These are phyloP conservation scores for Anolis apletophallus DNA, from an alignment of 2,797 vertebrate species.

Conservation along the genomic window DNA sequence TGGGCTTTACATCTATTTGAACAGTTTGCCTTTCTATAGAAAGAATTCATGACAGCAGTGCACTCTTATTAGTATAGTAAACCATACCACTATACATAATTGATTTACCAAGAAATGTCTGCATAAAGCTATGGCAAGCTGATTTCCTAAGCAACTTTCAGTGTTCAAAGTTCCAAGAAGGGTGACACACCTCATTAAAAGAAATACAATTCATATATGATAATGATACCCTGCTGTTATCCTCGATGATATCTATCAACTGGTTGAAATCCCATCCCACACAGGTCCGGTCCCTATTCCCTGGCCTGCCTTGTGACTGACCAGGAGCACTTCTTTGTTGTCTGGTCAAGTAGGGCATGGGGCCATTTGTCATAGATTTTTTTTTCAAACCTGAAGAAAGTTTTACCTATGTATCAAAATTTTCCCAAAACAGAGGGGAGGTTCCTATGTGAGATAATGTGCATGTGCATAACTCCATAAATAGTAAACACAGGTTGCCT, in stretches of 20 bases:
- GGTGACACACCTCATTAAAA: not conserved
- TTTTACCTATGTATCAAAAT: not conserved
- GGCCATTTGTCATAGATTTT: not conserved
- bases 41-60: no score
- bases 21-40: not conserved
- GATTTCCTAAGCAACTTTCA: not conserved
- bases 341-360: no score
- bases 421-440: not conserved
- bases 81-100: not conserved
- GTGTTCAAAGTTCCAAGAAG: not conserved
- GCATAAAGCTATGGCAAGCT: not conserved
- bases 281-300: no score
- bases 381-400: not conserved
- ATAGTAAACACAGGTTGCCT: not conserved
- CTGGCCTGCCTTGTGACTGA: no score
- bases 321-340: no score
- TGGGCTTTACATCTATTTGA: not conserved
- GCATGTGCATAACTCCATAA: not conserved
- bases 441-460: not conserved
- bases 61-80: not conserved
- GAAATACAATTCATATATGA: no score
- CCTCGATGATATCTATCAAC: no score
- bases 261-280: no score
- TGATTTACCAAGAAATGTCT: not conserved
- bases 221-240: no score